Evolutionary conservation across 2,113 vertebrate species (phyloP), one percentile per base, ranked within the genome.

Genomic region (Furnarius figulus): DNA sequence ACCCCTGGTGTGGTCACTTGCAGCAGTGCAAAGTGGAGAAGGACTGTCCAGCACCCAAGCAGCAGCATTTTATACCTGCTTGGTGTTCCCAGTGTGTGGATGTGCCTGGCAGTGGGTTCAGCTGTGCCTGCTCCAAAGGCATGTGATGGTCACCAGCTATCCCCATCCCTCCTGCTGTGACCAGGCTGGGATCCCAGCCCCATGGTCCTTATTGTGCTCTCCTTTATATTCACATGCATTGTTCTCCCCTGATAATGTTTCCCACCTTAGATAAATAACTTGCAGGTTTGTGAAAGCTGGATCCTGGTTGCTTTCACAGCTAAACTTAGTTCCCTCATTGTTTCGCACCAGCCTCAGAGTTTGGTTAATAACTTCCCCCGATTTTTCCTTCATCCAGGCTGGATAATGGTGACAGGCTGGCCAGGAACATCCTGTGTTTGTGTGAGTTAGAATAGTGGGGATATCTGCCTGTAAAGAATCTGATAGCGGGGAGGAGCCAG

Each of bases 381-480:
- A 98, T 98, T 99, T 97, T 98, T 98, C 98, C 97, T 97, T 86
- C 80, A 96, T 98, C 92, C 96, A 85, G 98, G 97, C 98, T 98
- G 99, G 98, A 99, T 98, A 99, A 98, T 98, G 98, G 98, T 97
- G 97, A 96, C 97, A 93, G 98, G 98, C 98, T 98, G 97, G 98
- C 98, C 99, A 99, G 99, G 98, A 98, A 98, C 98, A 99, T 99
- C 99, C 99, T 99, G 99, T 98, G 97, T 99, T 99, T 99, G 99
- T 99, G 98, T 98, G 97, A 97, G 97, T 97, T 97, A 99, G 98
- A 99, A 99, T 99, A 98, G 98, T 89, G 97, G 97, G 98, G 98
- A 98, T 98, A 97, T 71, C 91, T 74, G 96, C 95, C 96, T 92
- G 95, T 70, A 93, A 72, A 87, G 97, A 86, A 97, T 96, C 97